Percentiles rank a stretch among this genome's conserved stretches.
phyloP scores from a whole-genome alignment of 1,140 invertebrate genomes.

The Episyrphus balteatus region DNA sequence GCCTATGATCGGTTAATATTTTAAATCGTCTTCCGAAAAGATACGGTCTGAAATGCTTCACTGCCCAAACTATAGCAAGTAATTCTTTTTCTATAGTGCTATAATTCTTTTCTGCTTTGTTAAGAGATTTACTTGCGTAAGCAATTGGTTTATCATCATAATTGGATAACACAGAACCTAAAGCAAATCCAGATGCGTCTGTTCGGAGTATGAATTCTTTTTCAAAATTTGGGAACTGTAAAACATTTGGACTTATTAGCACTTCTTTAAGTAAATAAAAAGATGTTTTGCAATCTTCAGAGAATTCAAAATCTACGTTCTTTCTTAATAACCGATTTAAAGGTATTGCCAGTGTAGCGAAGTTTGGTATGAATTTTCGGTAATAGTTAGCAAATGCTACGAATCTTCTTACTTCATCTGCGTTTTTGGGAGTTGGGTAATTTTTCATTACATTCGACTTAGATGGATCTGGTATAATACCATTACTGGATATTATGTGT shows the following conservation, averaged over 20 bases:
- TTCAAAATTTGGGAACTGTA: too few relatives aligned
- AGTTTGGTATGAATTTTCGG: conserved; percentile 4
- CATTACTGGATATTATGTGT: conserved; percentile 18
- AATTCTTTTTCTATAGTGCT: conserved; percentile 40
- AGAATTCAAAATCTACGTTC: too few relatives aligned
- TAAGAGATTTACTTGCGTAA: conserved; percentile 34
- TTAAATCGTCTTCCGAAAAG: conserved; percentile 12
- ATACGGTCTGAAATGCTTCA: conserved; percentile 39
- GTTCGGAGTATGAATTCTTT: too few relatives aligned
- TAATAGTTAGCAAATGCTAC: conserved; percentile 1
- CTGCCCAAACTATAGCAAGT: conserved; percentile 40
- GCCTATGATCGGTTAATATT: not conserved
- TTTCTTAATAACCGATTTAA: not conserved
- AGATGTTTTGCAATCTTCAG: conserved; percentile 1
- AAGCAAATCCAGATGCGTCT: too few relatives aligned
- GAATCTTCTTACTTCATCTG: conserved; percentile 18
- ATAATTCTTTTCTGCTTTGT: conserved; percentile 36
- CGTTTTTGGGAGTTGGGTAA: conserved; percentile 15
- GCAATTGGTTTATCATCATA: conserved; percentile 16
- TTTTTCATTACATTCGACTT: conserved; percentile 20
- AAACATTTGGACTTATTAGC: not conserved
- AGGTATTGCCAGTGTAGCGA: too few relatives aligned
- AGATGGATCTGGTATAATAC: conserved; percentile 3
- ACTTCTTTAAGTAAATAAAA: conserved; percentile 4
- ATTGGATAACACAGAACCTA: not conserved